A percentile compares a stretch with the other conserved stretches of the same genome.
phyloP scores from a whole-genome alignment of 1,140 invertebrate species.

The Drosophila yakuba region DNA sequence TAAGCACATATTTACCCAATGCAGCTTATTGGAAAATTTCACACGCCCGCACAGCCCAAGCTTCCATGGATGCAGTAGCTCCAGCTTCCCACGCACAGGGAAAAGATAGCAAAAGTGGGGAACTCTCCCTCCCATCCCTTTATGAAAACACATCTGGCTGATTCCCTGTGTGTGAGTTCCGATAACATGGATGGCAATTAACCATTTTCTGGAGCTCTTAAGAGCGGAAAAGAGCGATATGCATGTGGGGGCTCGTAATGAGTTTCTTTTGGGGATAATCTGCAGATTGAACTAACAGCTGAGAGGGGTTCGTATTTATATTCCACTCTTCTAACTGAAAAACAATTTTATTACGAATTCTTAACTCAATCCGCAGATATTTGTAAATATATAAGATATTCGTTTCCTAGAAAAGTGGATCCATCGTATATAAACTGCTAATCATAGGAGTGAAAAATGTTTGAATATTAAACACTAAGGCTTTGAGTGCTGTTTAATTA shows the following conservation, averaged over 20 bases:
- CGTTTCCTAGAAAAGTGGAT: no score
- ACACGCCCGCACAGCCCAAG: slow-evolving; percentile 71
- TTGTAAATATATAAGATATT: background rate
- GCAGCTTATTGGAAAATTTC: slow-evolving; percentile 77
- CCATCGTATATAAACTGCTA: no score
- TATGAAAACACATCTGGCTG: slow-evolving; percentile 10
- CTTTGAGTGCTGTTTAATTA: no score
- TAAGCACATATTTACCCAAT: slow-evolving; percentile 46
- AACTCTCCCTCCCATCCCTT: slow-evolving; percentile 12
- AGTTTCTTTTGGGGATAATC: slow-evolving; percentile 27
- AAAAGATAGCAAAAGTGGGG: slow-evolving; percentile 12
- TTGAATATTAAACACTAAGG: no score
- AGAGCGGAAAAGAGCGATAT: slow-evolving; percentile 38
- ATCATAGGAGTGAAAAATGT: no score
- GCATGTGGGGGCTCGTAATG: slow-evolving; percentile 47
- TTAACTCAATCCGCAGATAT: no score
- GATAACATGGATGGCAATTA: slow-evolving; percentile 60
- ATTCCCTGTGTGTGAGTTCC: slow-evolving; percentile 5
- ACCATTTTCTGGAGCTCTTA: slow-evolving; percentile 57
- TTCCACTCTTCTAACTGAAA: background rate
- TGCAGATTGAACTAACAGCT: slow-evolving; percentile 3
- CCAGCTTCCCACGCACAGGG: slow-evolving; percentile 65
- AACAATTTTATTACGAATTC: background rate
- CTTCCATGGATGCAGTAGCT: slow-evolving; percentile 32
- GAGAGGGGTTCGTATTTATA: slow-evolving; percentile 2